Evolutionary conservation across 2,113 vertebrate genomes (phyloP).

Genomic region (Speoplatyrhinus poulsoni): DNA sequence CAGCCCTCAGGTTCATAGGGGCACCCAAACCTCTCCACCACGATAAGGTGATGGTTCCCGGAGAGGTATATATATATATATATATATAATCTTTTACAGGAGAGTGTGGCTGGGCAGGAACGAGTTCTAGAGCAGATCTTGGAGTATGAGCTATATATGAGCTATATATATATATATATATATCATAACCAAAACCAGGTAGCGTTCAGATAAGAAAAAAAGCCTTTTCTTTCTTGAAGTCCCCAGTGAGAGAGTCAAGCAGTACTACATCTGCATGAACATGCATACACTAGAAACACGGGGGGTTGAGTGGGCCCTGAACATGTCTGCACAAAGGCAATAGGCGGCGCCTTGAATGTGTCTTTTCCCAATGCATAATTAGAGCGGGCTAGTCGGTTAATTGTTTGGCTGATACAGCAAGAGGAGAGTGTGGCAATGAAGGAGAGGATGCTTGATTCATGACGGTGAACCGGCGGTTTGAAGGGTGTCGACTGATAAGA

Average conservation of each 20-base stretch:
- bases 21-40: too few relatives aligned
- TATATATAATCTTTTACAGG: slow-evolving; percentile 82
- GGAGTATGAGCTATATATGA: slow-evolving; percentile 86
- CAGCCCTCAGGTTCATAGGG: too few relatives aligned
- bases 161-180: too few relatives aligned
- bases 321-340: neutral
- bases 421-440: slow-evolving; percentile 2
- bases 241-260: neutral
- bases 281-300: neutral
- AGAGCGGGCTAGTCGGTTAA: slow-evolving; percentile 58
- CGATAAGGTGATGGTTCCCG: too few relatives aligned
- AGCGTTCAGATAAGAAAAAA: neutral
- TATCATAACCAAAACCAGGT: neutral
- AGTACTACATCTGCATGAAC: neutral
- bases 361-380: slow-evolving; percentile 50
- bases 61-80: too few relatives aligned
- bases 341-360: slow-evolving; percentile 24
- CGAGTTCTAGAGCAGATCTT: slow-evolving; percentile 90
- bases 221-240: neutral
- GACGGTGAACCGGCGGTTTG: slow-evolving; percentile 59
- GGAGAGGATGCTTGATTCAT: slow-evolving; percentile 59
- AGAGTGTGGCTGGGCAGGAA: slow-evolving; percentile 85
- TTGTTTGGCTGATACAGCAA: slow-evolving; percentile 59
- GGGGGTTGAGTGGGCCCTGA: neutral
- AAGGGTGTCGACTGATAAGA: slow-evolving; percentile 67